Evolutionary conservation across 2,113 vertebrate species (phyloP), one percentile per base, ranked within the genome.

Genomic region (Sardina pilchardus): DNA sequence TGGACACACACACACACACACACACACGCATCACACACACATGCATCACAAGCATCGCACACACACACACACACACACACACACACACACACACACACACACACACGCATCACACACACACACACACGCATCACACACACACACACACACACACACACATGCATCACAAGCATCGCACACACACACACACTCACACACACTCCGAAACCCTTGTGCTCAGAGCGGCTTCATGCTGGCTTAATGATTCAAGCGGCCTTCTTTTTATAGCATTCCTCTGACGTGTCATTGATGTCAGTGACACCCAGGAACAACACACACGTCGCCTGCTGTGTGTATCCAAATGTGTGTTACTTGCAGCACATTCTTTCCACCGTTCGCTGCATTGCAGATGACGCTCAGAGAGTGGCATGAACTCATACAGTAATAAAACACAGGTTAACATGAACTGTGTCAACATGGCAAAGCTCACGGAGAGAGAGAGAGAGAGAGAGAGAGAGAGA

Each of bases 201-300:
- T n/a, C 59, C 2, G 3, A 78, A 30, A 78, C 71, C 26, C 71
- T 78, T 34, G 16, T 78, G 63, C 48, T 36, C 24, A 75, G 53
- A 24, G 30, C 59, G 43, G 82, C 84, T 59, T 81, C 67, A 82
- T 80, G 71, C 47, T 81, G 71, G 81, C 80, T 82, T 84, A 83
- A 83, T 83, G 86, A 87, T 85, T 87, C 42, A 83, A 44, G 81
- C n/a, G 47, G 10, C 16, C 45, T 67, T 85, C 87, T 87, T 86
- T 86, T 88, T 87, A 89, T 86, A 87, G 87, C 36, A 19, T 86
- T 53, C 81, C 63, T 53, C 80, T 84, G 56, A 85, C 36, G 39
- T 84, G 47, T 36, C 81, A 78, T 56, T 82, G 63, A 84, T 84
- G 88, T 84, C 88, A 88, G 7, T 26, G 83, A 80, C 63, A 83